Percentiles rank a stretch among this genome's conserved stretches.
phyloP scores from a whole-genome alignment of 2,797 vertebrate genomes.

The Dendrocincla fuliginosa region DNA sequence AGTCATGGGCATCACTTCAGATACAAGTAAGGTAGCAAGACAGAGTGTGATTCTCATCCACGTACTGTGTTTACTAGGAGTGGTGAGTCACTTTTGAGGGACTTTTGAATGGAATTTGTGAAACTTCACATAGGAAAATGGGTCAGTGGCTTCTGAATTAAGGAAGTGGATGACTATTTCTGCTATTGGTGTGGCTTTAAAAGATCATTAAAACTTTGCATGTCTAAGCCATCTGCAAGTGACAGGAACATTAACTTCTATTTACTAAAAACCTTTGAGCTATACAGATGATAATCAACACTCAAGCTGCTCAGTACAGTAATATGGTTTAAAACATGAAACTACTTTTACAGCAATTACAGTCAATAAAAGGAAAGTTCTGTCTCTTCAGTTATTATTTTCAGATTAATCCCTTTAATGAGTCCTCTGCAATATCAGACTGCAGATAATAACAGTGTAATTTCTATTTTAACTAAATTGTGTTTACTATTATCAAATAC shows the following conservation, averaged over 20 bases:
- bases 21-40: background rate
- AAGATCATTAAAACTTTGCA: background rate
- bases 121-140: background rate
- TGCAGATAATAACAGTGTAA: background rate
- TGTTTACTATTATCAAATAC: background rate
- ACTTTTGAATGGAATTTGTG: background rate
- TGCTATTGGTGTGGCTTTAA: background rate
- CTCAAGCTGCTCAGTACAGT: background rate
- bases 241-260: background rate
- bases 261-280: background rate
- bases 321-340: background rate
- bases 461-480: background rate
- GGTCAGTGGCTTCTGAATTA: background rate
- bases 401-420: background rate
- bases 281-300: background rate
- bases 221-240: background rate
- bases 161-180: background rate
- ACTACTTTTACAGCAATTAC: background rate
- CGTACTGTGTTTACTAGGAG: background rate
- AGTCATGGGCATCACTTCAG: background rate
- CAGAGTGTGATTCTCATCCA: background rate
- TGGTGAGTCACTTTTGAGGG: background rate
- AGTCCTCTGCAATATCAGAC: background rate
- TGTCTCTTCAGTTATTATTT: background rate
- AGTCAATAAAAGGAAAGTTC: background rate